Conservation (phyloP, 1,140 invertebrate species). For the Delia radicum region DNA sequence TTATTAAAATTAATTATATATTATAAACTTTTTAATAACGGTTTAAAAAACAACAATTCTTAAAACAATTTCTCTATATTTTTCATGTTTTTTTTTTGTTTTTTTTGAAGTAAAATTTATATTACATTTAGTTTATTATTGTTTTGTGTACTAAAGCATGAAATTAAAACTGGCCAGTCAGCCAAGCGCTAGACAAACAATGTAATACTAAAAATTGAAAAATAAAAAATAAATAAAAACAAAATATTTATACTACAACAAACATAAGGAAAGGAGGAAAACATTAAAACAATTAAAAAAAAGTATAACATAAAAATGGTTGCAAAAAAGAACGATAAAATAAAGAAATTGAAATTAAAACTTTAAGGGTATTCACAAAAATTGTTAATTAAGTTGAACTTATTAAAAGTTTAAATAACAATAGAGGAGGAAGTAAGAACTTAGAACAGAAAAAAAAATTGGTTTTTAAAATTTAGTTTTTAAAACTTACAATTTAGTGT, state of each 20-base stretch:
- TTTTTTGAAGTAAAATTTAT: neutral
- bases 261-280: neutral
- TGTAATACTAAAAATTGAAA: neutral
- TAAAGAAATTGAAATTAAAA: too few relatives aligned
- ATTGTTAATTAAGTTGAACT: too few relatives aligned
- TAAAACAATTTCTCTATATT: neutral
- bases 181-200: neutral
- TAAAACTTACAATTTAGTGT: too few relatives aligned
- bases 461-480: too few relatives aligned
- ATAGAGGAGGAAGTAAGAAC: too few relatives aligned
- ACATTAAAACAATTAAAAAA: neutral
- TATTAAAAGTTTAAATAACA: too few relatives aligned
- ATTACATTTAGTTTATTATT: conserved; percentile 12
- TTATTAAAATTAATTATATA: too few relatives aligned
- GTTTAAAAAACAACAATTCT: neutral
- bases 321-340: too few relatives aligned
- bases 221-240: neutral
- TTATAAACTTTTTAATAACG: too few relatives aligned
- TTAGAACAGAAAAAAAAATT: too few relatives aligned
- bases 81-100: neutral
- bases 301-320: neutral
- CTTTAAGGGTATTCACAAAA: too few relatives aligned
- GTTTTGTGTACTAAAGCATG: conserved; percentile 19
- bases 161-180: conserved; percentile 13
- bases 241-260: neutral